Base-by-base conservation (phyloP, 1,140 invertebrate genomes). In the Diorhabda sublineata region DNA sequence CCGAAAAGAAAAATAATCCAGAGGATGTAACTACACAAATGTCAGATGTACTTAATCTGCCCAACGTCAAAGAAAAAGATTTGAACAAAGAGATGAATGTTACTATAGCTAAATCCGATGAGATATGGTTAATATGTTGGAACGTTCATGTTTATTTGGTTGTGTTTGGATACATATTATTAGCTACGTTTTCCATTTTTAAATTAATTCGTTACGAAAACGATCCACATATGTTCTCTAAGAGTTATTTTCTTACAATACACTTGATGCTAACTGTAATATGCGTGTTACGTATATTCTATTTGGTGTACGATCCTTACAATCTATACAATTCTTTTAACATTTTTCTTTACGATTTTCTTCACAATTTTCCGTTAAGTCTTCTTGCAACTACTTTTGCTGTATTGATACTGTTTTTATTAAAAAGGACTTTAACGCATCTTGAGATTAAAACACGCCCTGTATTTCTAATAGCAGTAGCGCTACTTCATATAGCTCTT, bases 231-330 rank as follows among this genome's bases (percentile, higher is more conserved):
- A 84, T 93, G 57, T 87, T 93, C 70, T 88, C 88, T 0, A 90
- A 91, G 74, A 90, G 90, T 11, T 95, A 95, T 80, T 96, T 95
- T 77, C 85, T 95, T 3, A 89, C 90, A 5, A 84, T 96, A 4
- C 92, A 95, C 80, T 81, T 92, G 1, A 86, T 95, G 56, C 79
- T 96, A 7, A 90, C 94, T 3, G 83, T 90, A 8, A 89, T 95
- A 6, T 94, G 94, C 73, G 85, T 90, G 4, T 82, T 93, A 71
- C 84, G 94, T 60, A 92, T 93, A 73, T 90, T 94, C 74, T 95
- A 94, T 77, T 85, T 97, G 62, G 91, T 94, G 72, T 92, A 94
- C 75, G 94, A 96, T 82, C 91, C 93, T 0, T 96, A 97, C 77
- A 96, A 96, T 76, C 87, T 92, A 5, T 88, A 90, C 67, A 85